These are phyloP conservation scores for Brevimyrus niger DNA, from an alignment of 2,113 vertebrate genomes.

Conservation along the genomic window DNA sequence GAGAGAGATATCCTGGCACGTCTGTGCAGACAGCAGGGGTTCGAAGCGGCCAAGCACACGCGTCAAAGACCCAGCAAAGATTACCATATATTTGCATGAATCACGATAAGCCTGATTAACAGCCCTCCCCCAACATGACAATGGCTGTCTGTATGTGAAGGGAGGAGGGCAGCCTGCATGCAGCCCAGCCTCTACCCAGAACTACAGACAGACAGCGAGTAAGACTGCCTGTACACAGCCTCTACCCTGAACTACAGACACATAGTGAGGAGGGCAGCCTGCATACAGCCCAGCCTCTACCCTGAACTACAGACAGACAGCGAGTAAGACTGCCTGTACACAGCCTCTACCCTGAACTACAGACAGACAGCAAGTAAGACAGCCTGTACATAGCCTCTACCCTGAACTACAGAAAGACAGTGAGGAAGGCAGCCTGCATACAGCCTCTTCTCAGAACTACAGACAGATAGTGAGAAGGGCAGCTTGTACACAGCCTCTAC, in stretches of 20 bases:
- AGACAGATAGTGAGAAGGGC: neutral
- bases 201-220: neutral
- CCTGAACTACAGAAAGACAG: neutral
- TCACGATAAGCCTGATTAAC: constrained; percentile 12
- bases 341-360: too few relatives aligned
- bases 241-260: too few relatives aligned
- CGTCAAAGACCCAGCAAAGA: neutral
- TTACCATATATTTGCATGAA: constrained; percentile 17
- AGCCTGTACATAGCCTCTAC: neutral
- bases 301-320: neutral
- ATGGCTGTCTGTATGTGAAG: neutral
- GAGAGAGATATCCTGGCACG: neutral
- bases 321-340: neutral
- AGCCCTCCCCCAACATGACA: neutral
- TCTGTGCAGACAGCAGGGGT: neutral
- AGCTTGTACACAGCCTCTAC: neutral
- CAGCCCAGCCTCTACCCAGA: neutral
- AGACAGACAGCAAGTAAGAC: too few relatives aligned
- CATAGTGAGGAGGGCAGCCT: neutral
- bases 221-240: too few relatives aligned
- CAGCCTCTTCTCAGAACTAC: neutral
- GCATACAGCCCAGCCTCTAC: neutral
- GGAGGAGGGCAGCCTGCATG: neutral
- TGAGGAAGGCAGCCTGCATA: neutral
- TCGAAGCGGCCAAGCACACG: neutral